Conservation (phyloP, 2,888 invertebrate species). For the Gastrophysa polygoni region DNA sequence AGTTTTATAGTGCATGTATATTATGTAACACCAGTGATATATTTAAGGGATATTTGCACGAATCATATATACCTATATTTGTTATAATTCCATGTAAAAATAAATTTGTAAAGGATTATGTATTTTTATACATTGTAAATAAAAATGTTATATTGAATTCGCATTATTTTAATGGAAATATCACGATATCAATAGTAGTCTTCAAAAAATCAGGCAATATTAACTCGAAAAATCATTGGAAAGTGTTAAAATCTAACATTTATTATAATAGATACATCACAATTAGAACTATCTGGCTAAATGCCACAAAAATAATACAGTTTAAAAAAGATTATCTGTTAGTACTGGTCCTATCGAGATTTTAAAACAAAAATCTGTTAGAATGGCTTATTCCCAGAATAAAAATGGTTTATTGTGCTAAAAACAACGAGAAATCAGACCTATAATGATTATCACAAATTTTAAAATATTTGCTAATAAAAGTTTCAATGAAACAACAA, state of each 20-base stretch:
- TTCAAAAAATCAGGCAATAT: too few species aligned
- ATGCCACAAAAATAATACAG: too few species aligned
- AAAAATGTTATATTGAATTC: not conserved
- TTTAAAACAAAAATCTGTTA: too few species aligned
- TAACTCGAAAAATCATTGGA: too few species aligned
- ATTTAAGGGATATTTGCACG: not conserved
- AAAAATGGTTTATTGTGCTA: not conserved
- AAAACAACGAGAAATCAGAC: not conserved
- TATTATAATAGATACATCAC: too few species aligned
- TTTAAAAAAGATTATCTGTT: too few species aligned
- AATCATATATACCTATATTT: not conserved
- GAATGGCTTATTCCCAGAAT: not conserved
- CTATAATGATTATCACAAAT: not conserved
- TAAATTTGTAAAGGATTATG: not conserved
- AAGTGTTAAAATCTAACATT: too few species aligned
- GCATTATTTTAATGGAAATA: not conserved
- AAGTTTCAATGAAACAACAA: not conserved
- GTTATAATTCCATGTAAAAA: not conserved
- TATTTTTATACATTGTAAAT: not conserved
- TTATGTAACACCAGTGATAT: not conserved
- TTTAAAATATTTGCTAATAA: not conserved
- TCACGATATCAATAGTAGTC: too few species aligned
- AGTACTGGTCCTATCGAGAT: too few species aligned
- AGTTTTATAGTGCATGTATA: not conserved
- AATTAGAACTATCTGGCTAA: too few species aligned